Conservation (phyloP, 2,888 invertebrate species). For the Cetonia aurata region DNA sequence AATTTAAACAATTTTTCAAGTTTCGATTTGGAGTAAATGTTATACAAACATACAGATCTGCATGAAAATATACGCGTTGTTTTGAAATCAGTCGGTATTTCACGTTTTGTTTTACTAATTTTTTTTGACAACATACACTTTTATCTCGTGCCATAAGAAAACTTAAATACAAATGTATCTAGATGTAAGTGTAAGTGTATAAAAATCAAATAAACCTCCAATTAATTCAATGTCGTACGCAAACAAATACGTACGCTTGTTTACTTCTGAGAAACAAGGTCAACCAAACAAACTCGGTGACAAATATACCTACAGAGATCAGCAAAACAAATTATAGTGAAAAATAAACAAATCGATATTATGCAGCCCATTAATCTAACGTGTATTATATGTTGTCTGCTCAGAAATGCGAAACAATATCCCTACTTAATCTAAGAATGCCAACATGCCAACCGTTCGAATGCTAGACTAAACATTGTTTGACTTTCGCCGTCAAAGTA, state of each 20-base stretch:
- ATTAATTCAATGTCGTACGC: not conserved
- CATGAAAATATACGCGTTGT: no score
- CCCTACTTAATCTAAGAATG: not conserved
- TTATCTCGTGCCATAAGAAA: no score
- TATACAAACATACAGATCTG: no score
- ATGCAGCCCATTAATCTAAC: constrained; percentile 30
- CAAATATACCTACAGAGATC: constrained; percentile 12
- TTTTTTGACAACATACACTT: no score
- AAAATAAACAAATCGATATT: constrained; percentile 14
- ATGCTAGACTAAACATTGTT: constrained; percentile 8
- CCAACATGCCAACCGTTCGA: no score
- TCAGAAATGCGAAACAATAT: not conserved
- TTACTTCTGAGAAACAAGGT: constrained; percentile 6
- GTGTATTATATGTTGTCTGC: constrained; percentile 22
- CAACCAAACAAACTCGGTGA: constrained; percentile 3
- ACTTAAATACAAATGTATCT: no score
- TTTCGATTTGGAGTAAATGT: no score
- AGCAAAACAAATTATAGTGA: constrained; percentile 4
- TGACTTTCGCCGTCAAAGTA: constrained; percentile 5
- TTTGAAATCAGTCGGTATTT: no score
- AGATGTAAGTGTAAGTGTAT: not conserved
- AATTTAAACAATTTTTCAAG: no score
- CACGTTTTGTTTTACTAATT: no score
- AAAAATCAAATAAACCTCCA: constrained; percentile 1
- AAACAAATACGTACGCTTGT: not conserved